These are phyloP conservation scores for Arion vulgaris DNA, from an alignment of 1,140 invertebrate species.

Conservation along the genomic window DNA sequence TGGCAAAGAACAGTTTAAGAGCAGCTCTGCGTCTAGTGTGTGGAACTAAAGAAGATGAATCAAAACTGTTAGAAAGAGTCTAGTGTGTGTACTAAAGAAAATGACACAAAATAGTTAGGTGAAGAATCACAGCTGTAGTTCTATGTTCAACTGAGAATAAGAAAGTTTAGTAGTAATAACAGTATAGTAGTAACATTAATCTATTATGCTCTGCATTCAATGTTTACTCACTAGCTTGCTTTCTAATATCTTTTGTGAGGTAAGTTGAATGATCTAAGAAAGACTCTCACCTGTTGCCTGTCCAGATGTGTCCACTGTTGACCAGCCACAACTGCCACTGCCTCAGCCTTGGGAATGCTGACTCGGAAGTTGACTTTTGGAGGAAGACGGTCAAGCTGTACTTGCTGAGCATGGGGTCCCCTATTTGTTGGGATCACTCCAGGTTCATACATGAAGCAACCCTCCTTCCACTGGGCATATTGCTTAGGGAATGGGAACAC, in stretches of 20 bases:
- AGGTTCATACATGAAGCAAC: conserved; percentile 69
- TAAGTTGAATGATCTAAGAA: not conserved
- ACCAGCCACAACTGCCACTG: conserved; percentile 68
- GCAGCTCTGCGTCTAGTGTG: too few relatives aligned
- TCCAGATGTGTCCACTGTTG: conserved; percentile 70
- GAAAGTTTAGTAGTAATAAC: too few relatives aligned
- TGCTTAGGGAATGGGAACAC: conserved; percentile 71
- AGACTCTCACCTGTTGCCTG: conserved; percentile 39
- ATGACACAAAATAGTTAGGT: too few relatives aligned
- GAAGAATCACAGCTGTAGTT: too few relatives aligned
- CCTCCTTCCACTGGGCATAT: conserved; percentile 73
- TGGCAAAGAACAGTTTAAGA: too few relatives aligned
- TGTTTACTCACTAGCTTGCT: too few relatives aligned
- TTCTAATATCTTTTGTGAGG: not conserved
- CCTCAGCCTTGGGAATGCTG: conserved; percentile 63
- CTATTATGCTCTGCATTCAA: too few relatives aligned
- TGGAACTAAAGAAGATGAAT: too few relatives aligned
- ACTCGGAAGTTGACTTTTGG: conserved; percentile 61
- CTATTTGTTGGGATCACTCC: conserved; percentile 52
- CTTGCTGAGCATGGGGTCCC: conserved; percentile 39
- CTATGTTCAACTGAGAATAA: too few relatives aligned
- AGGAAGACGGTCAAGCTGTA: conserved; percentile 45
- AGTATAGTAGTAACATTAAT: too few relatives aligned
- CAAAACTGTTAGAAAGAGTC: too few relatives aligned
- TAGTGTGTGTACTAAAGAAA: too few relatives aligned